Percentiles rank a stretch among this genome's conserved stretches.
phyloP scores from a whole-genome alignment of 2,888 invertebrate genomes.

The Archaeoteleia sp. region DNA sequence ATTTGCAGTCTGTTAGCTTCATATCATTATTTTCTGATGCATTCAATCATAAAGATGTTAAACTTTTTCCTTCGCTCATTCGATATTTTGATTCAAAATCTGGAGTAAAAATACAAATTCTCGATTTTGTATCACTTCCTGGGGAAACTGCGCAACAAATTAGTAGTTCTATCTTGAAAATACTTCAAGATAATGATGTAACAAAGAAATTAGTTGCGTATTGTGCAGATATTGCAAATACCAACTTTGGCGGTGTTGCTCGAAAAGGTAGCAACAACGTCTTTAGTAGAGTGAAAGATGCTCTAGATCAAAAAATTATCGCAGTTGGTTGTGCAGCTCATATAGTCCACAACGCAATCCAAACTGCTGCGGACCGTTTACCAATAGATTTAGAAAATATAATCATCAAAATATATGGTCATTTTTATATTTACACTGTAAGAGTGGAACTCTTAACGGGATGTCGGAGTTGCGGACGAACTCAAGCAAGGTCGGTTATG shows the following conservation, averaged over 20 bases:
- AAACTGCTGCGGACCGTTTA: conserved; percentile 62
- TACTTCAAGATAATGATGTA: conserved; percentile 41
- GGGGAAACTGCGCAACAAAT: conserved; percentile 49
- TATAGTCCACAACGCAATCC: conserved; percentile 64
- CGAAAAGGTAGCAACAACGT: conserved; percentile 50
- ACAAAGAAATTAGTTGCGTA: conserved; percentile 29
- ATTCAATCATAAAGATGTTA: conserved; percentile 2
- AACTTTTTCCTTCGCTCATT: conserved; percentile 12
- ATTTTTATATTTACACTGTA: conserved; percentile 67
- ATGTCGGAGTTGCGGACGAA: no score
- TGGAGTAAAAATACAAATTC: conserved; percentile 31
- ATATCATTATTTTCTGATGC: conserved; percentile 1
- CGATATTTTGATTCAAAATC: conserved; percentile 28
- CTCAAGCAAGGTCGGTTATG: no score
- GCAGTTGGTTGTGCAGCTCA: conserved; percentile 64
- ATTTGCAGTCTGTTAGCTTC: neutral
- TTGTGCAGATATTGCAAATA: conserved; percentile 47
- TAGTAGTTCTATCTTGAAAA: conserved; percentile 40
- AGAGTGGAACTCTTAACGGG: conserved; percentile 57
- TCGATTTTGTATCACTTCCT: conserved; percentile 39
- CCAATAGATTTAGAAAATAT: conserved; percentile 64
- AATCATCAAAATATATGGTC: conserved; percentile 63
- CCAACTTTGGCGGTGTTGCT: conserved; percentile 47
- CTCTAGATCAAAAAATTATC: conserved; percentile 47
- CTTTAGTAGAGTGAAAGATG: conserved; percentile 41